Evolutionary conservation across 2,888 invertebrate species (phyloP).

Genomic region (Temnothorax ravouxi): DNA sequence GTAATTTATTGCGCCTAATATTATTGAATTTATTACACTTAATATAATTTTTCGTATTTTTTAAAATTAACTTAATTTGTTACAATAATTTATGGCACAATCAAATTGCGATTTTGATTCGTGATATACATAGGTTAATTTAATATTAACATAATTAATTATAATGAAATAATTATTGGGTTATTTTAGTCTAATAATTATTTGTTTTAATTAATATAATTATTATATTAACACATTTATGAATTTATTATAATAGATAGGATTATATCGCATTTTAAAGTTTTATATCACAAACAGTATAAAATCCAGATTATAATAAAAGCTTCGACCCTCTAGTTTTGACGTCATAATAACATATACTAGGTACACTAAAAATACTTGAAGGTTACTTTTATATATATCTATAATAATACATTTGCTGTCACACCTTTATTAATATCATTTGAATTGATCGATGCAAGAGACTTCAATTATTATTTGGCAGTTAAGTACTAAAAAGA

Average conservation of each 20-base stretch:
- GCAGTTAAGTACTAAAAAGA: background rate
- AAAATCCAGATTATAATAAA: background rate
- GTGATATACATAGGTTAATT: background rate
- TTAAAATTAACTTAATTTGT: background rate
- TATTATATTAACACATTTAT: background rate
- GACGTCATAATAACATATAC: constrained; percentile 9
- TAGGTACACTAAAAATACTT: background rate
- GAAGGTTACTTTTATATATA: constrained; percentile 5
- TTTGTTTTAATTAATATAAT: no score
- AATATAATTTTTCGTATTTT: background rate
- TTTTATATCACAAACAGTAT: background rate
- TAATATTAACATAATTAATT: background rate
- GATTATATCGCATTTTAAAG: background rate
- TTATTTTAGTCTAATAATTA: no score
- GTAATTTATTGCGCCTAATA: background rate
- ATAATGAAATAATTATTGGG: no score
- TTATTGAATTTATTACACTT: background rate
- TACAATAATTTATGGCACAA: background rate
- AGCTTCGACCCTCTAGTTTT: background rate
- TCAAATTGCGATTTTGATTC: background rate
- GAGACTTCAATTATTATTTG: background rate
- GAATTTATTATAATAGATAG: background rate
- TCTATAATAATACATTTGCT: background rate
- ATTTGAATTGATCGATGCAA: background rate
- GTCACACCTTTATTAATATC: constrained; percentile 17